Conservation (phyloP, 2,797 vertebrate species). For the Sebastiscus albofasciatus region DNA sequence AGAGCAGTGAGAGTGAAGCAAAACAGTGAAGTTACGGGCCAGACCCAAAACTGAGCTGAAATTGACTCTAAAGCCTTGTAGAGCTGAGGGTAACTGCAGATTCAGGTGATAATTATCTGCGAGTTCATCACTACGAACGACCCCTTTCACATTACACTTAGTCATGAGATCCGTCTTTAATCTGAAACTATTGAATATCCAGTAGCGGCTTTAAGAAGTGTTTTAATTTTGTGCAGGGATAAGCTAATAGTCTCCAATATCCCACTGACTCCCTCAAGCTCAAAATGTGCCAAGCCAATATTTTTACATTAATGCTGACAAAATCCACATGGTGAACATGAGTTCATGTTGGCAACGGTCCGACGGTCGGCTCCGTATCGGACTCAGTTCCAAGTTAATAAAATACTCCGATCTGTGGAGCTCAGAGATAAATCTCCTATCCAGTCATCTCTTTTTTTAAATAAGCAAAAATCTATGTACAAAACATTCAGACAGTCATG, state of each 20-base stretch:
- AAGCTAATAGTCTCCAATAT: neutral
- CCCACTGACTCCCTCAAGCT: neutral
- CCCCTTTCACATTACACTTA: neutral
- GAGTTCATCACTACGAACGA: neutral
- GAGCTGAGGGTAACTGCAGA: neutral
- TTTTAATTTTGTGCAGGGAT: neutral
- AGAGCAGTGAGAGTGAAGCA: no score
- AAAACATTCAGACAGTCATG: neutral
- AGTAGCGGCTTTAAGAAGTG: neutral
- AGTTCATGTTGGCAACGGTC: neutral
- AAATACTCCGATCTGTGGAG: neutral
- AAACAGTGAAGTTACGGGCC: neutral
- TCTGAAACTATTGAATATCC: neutral
- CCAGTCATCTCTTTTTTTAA: neutral
- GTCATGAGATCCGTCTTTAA: neutral
- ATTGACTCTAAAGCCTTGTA: neutral
- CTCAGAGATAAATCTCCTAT: neutral
- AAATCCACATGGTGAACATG: slow-evolving; percentile 13
- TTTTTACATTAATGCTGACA: neutral
- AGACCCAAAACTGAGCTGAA: neutral
- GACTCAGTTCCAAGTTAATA: neutral
- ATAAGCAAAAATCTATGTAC: neutral
- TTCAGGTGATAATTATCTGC: neutral
- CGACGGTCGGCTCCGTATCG: neutral
- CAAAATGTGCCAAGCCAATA: neutral